A percentile compares a stretch with the other conserved stretches of the same genome.
Evolutionary conservation across 1,140 invertebrate species (phyloP).

Genomic region (Trachymyrmex septentrionalis): DNA sequence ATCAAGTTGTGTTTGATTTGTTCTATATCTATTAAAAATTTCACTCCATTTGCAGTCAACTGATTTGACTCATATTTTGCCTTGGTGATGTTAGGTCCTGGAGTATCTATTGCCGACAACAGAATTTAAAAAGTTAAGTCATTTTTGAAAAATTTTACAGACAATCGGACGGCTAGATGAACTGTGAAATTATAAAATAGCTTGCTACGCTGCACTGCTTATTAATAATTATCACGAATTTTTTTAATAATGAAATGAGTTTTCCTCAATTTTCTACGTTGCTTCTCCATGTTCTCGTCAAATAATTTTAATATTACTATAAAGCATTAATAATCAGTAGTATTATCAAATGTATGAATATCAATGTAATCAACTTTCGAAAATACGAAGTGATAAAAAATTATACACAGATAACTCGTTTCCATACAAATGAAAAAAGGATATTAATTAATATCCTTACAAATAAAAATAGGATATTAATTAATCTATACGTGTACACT

Average conservation of each 20-base stretch:
- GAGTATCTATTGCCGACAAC: too few relatives aligned
- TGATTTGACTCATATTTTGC: too few relatives aligned
- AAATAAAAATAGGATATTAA: background rate
- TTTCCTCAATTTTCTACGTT: background rate
- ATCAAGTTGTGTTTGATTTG: too few relatives aligned
- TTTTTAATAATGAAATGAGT: background rate
- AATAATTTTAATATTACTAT: background rate
- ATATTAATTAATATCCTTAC: too few relatives aligned
- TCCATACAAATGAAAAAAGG: background rate
- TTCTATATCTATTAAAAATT: too few relatives aligned
- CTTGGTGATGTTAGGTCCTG: too few relatives aligned
- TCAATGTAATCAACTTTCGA: background rate
- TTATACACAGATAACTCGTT: background rate
- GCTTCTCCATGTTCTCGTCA: background rate
- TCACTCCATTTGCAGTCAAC: too few relatives aligned
- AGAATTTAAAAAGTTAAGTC: too few relatives aligned
- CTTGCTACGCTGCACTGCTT: too few relatives aligned
- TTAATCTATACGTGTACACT: background rate
- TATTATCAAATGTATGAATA: background rate
- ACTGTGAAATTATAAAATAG: too few relatives aligned
- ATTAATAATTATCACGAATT: background rate
- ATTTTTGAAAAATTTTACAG: too few relatives aligned
- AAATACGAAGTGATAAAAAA: background rate
- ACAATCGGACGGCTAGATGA: too few relatives aligned
- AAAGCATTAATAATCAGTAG: background rate